Base-by-base conservation (phyloP, 2,113 vertebrate genomes). In the Uria aalge region DNA sequence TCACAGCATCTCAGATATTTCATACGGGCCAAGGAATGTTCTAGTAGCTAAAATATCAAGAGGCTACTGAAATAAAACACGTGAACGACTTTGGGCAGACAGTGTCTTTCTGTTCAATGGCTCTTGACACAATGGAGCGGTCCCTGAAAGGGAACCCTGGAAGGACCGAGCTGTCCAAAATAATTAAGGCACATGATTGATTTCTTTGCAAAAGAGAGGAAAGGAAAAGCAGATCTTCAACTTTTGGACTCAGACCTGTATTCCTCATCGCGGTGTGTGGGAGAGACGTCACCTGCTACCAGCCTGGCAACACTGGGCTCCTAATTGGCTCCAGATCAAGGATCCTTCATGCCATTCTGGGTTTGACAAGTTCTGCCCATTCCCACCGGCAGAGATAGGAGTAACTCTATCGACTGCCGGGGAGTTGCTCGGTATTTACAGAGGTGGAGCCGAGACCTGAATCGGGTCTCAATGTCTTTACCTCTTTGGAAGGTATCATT, bases 391-490 rank as follows among this genome's bases (percentile, higher is more conserved):
- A 38, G 41, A 18, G 26, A 40, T 32, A 21, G 56, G 43, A 84
- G 68, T 73, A 40, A 23, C 53, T 53, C 34, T 40, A 7, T 27
- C 0, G 0, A 9, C n/a, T 15, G 27, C 40, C 0, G 1, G 9
- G 41, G 43, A 64, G 26, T 0, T 72, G 55, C 13, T 79, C 53
- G 64, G 29, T 30, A 7, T 79, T 94, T 55, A 14, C 4, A 3
- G 53, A 60, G 53, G 19, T 15, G 36, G 67, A 66, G 57, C 66
- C 19, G 23, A 45, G 43, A 47, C 15, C 50, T 40, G n/a, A 34
- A 40, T 11, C 14, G 4, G 15, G 9, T 20, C 71, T 79, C 67
- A 14, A 14, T 34, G 56, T 62, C 85, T 56, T 72, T 52, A 48
- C 19, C 34, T 9, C 53, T 60, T 32, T 19, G 13, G 52, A 32